These are phyloP conservation scores for Sipha flava DNA, from an alignment of 1,140 invertebrate genomes.

Conservation along the genomic window DNA sequence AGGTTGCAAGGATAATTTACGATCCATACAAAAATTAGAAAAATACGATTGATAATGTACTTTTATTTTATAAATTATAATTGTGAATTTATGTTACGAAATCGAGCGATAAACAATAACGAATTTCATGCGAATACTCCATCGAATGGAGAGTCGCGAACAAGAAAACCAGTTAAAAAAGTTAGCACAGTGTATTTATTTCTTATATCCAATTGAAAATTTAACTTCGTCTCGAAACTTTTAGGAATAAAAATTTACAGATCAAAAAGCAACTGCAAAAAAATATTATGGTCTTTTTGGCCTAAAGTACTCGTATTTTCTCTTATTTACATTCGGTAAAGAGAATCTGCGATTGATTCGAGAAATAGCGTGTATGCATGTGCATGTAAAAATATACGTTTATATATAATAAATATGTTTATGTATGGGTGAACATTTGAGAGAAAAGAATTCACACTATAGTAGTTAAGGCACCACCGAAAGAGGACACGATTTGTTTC, in stretches of 20 bases:
- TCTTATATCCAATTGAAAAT: background rate
- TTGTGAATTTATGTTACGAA: background rate
- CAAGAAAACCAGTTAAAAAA: background rate
- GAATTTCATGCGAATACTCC: background rate
- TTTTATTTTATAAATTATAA: background rate
- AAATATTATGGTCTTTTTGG: background rate
- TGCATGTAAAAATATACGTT: background rate
- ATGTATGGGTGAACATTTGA: background rate
- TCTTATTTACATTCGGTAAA: background rate
- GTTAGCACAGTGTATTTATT: background rate
- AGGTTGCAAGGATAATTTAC: too few species aligned
- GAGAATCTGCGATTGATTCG: background rate
- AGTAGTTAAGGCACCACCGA: background rate
- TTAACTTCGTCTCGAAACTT: background rate
- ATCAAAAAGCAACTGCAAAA: background rate
- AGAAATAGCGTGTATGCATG: background rate
- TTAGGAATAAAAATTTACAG: background rate
- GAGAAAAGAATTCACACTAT: background rate
- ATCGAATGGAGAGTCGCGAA: background rate
- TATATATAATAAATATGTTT: too few species aligned
- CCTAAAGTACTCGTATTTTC: background rate
- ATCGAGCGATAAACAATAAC: background rate
- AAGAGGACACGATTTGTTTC: background rate
- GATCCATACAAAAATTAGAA: too few species aligned
- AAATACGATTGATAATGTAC: too few species aligned